phyloP scores from a whole-genome alignment of 2,113 vertebrate species.

The Protomyctophum bolini region DNA sequence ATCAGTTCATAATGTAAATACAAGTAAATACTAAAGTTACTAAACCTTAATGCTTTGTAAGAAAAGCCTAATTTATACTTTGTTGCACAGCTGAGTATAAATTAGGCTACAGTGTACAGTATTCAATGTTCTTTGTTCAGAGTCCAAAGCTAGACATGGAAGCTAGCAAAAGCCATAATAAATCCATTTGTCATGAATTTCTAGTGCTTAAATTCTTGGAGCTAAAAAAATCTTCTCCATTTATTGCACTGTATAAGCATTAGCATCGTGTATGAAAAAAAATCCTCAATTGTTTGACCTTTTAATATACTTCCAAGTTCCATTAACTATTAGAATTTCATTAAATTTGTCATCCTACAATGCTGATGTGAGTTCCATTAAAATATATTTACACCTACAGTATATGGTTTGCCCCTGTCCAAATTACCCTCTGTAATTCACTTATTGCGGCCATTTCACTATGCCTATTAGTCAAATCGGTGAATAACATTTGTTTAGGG shows the following conservation, averaged over 20 bases:
- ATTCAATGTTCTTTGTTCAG: conserved; percentile 17
- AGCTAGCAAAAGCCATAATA: conserved; percentile 47
- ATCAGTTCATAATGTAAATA: conserved; percentile 10
- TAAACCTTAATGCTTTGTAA: background rate
- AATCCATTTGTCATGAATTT: conserved; percentile 30
- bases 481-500: conserved; percentile 42
- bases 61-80: background rate
- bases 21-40: too few relatives aligned
- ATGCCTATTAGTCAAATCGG: conserved; percentile 36
- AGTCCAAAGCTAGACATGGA: conserved; percentile 43
- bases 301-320: conserved; percentile 4
- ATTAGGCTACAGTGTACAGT: conserved; percentile 25
- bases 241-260: conserved; percentile 40
- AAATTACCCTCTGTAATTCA: conserved; percentile 42
- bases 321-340: conserved; percentile 19
- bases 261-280: conserved; percentile 11
- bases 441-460: conserved; percentile 40
- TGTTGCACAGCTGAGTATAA: too few relatives aligned
- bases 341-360: conserved; percentile 34
- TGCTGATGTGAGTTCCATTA: conserved; percentile 39
- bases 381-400: conserved; percentile 33
- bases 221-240: conserved; percentile 45
- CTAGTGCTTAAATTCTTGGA: conserved; percentile 31
- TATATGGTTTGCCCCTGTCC: conserved; percentile 35
- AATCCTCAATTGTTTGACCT: background rate